A percentile compares a stretch with the other conserved stretches of the same genome.
These are phyloP conservation scores for Zaprionus camerounensis DNA, from an alignment of 1,140 invertebrate genomes.

Conservation along the genomic window DNA sequence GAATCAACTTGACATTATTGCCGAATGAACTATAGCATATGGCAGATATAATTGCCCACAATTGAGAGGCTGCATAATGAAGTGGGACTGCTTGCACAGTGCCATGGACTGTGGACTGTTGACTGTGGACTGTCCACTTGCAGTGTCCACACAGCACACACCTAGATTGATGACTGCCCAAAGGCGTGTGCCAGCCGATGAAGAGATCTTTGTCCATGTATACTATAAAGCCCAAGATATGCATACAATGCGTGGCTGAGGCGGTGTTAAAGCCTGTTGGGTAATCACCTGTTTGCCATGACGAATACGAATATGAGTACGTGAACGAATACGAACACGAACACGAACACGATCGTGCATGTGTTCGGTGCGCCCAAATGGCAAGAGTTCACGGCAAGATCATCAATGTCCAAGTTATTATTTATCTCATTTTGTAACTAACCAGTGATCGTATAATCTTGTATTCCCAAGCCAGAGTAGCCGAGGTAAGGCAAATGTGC, in stretches of 20 bases:
- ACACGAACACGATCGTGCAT: constrained; percentile 22
- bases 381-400: constrained; percentile 75
- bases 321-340: constrained; percentile 28
- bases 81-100: background rate
- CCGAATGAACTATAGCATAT: constrained; percentile 32
- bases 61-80: constrained; percentile 21
- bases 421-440: constrained; percentile 46
- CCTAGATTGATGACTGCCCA: constrained; percentile 24
- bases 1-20: constrained; percentile 35
- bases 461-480: background rate
- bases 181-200: constrained; percentile 12
- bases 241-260: constrained; percentile 50
- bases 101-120: background rate
- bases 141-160: constrained; percentile 22
- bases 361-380: constrained; percentile 53
- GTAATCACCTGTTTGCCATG: constrained; percentile 76
- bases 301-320: constrained; percentile 67
- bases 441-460: constrained; percentile 43
- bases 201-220: constrained; percentile 7
- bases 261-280: constrained; percentile 52
- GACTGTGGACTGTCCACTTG: constrained; percentile 24
- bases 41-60: constrained; percentile 15
- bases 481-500: background rate
- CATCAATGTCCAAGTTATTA: constrained; percentile 75
- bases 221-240: constrained; percentile 8